phyloP scores from a whole-genome alignment of 2,113 vertebrate species.

The Aegypius monachus region DNA sequence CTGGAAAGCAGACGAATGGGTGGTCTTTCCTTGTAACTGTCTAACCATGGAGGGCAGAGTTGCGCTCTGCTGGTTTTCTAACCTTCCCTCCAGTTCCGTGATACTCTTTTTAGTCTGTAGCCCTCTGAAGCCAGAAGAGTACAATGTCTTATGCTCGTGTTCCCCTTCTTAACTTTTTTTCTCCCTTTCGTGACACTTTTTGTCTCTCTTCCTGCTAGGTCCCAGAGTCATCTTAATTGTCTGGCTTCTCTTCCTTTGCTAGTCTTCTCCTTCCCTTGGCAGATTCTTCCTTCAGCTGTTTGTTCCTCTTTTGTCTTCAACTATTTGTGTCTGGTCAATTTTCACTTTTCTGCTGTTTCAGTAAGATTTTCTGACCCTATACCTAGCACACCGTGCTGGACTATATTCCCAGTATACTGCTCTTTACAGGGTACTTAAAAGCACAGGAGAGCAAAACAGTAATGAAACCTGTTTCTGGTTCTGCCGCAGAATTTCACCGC shows the following conservation, averaged over 20 bases:
- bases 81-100: background rate
- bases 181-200: background rate
- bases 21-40: background rate
- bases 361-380: background rate
- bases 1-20: background rate
- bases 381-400: rapidly evolving
- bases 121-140: background rate
- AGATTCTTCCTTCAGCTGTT: background rate
- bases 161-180: background rate
- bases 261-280: background rate
- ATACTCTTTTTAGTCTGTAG: background rate
- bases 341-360: background rate
- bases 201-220: background rate
- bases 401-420: background rate
- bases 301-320: background rate
- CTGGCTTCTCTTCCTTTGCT: background rate
- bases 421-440: background rate
- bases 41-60: background rate
- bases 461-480: background rate
- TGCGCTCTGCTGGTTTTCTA: background rate
- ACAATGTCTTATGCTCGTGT: background rate
- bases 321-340: background rate
- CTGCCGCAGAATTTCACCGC: background rate
- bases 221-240: background rate
- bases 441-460: background rate